phyloP scores from a whole-genome alignment of 1,140 invertebrate species.

The Neotoxoptera formosana region DNA sequence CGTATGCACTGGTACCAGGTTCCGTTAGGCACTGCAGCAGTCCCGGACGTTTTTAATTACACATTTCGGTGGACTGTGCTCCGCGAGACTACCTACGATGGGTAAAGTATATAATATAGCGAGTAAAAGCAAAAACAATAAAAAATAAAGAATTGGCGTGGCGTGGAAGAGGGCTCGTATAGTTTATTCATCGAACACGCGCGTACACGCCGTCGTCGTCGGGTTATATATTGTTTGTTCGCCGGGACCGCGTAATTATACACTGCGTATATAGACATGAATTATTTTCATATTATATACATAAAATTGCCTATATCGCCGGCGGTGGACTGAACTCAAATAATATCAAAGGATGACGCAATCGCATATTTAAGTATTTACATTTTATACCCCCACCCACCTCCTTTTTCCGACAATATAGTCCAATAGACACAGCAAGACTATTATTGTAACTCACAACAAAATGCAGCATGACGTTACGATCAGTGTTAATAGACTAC shows the following conservation, averaged over 20 bases:
- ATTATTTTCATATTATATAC: not conserved
- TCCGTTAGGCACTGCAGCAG: not conserved
- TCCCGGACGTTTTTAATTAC: slow-evolving; percentile 37
- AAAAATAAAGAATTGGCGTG: not conserved
- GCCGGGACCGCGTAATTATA: not conserved
- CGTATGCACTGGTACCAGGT: slow-evolving; percentile 33
- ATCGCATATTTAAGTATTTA: too few species aligned
- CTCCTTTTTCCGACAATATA: too few species aligned
- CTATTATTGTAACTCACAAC: too few species aligned
- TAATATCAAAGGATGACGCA: too few species aligned
- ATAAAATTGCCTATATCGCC: too few species aligned
- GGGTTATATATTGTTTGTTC: slow-evolving; percentile 15
- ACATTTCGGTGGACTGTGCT: not conserved
- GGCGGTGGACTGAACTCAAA: too few species aligned
- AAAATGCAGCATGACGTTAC: too few species aligned
- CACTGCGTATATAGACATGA: not conserved
- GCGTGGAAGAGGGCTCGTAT: not conserved
- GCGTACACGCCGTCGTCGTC: not conserved
- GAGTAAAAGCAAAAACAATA: not conserved
- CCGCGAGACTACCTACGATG: not conserved
- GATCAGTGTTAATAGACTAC: too few species aligned
- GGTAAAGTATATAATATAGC: too few species aligned
- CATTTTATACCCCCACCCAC: too few species aligned
- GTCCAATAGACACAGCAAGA: too few species aligned
- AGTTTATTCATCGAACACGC: not conserved